A percentile compares a stretch with the other conserved stretches of the same genome.
These are phyloP conservation scores for Oasisia sp. DNA, from an alignment of 2,888 invertebrate species.

Conservation along the genomic window DNA sequence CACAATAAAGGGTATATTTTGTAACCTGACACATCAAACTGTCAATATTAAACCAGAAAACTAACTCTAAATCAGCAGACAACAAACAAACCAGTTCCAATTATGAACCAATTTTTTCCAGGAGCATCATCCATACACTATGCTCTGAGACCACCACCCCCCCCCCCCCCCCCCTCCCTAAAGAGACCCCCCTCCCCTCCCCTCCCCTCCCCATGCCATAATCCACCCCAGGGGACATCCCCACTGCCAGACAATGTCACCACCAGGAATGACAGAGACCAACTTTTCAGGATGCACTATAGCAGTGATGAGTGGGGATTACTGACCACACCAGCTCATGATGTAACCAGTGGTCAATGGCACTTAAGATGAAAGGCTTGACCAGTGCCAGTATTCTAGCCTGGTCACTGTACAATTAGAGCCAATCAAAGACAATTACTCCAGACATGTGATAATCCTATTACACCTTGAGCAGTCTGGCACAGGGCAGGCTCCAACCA, in stretches of 20 bases:
- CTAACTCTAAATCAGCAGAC: too few species aligned
- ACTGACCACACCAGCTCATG: neutral
- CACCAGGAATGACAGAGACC: neutral
- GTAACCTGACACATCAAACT: too few species aligned
- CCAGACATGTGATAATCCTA: neutral
- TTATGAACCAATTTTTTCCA: too few species aligned
- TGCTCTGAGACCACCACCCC: too few species aligned
- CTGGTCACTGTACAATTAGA: neutral
- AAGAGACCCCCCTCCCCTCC: too few species aligned
- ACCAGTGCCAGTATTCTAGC: neutral
- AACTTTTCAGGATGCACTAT: neutral
- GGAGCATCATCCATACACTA: too few species aligned
- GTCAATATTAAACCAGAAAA: too few species aligned
- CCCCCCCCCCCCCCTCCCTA: too few species aligned
- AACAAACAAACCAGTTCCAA: too few species aligned
- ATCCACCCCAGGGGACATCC: too few species aligned
- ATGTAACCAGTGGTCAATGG: neutral
- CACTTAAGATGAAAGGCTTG: neutral
- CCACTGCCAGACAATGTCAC: neutral
- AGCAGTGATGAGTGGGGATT: neutral
- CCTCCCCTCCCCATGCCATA: too few species aligned
- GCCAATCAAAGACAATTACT: neutral
- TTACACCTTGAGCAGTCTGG: neutral
- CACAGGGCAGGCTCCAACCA: neutral
- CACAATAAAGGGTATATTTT: too few species aligned